Evolutionary conservation across 2,888 invertebrate species (phyloP).

Genomic region (Lumbricus terrestris): DNA sequence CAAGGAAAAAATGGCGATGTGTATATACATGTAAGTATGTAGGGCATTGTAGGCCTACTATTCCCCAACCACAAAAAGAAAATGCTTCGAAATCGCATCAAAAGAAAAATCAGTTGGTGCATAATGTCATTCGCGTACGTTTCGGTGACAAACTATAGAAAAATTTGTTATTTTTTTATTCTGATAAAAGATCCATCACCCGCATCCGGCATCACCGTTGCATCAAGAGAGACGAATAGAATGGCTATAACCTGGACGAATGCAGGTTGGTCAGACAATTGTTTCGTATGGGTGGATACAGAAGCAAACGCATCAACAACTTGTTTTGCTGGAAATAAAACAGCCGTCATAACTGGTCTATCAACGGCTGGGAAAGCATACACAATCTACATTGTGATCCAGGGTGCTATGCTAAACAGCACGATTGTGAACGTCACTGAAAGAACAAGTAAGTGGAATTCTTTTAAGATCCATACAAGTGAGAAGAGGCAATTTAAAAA

Average conservation of each 20-base stretch:
- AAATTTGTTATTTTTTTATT: too few species aligned
- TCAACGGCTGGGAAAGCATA: neutral
- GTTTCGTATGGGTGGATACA: neutral
- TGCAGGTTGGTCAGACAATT: neutral
- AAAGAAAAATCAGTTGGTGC: too few species aligned
- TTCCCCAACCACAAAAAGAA: too few species aligned
- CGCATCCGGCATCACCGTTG: too few species aligned
- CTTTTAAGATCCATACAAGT: neutral
- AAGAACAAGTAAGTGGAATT: neutral
- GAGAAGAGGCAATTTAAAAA: neutral
- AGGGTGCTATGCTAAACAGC: neutral
- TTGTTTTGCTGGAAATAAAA: neutral
- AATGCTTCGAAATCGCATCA: too few species aligned
- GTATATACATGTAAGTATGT: too few species aligned
- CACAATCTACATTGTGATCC: neutral
- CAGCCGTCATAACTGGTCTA: neutral
- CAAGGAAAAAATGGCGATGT: too few species aligned
- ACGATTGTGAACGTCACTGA: neutral
- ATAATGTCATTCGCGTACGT: too few species aligned
- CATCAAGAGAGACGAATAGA: too few species aligned
- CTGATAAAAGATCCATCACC: too few species aligned
- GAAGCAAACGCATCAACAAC: neutral
- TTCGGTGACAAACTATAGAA: too few species aligned
- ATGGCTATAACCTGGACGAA: neutral
- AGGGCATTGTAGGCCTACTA: too few species aligned